Evolutionary conservation across 2,113 vertebrate species (phyloP).

Genomic region (Mixornis gularis): DNA sequence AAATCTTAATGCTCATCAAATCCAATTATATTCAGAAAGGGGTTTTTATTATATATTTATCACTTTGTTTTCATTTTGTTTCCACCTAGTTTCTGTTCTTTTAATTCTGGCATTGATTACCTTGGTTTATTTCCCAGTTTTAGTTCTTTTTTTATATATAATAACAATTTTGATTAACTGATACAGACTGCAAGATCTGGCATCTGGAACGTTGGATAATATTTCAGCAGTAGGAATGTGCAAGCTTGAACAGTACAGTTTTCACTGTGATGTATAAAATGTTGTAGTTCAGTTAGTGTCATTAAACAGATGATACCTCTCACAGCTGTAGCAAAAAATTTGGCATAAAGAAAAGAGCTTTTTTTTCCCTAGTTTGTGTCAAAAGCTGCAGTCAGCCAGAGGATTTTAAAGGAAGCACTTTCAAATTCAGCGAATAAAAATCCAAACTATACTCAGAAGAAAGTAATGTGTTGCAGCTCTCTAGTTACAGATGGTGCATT

Average conservation of each 20-base stretch:
- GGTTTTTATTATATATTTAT: not conserved
- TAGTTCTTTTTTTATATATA: not conserved
- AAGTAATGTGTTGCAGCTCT: not conserved
- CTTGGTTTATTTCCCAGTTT: not conserved
- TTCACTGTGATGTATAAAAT: not conserved
- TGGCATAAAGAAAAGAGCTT: not conserved
- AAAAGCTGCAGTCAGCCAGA: not conserved
- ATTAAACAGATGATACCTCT: not conserved
- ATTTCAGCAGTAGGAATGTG: not conserved
- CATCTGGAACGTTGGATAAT: not conserved
- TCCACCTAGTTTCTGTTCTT: not conserved
- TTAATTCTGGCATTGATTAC: not conserved
- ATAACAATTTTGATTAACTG: not conserved
- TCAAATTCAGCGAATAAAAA: not conserved
- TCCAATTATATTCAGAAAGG: fast-evolving
- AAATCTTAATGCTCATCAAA: not conserved
- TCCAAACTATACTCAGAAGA: not conserved
- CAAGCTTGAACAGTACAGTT: not conserved
- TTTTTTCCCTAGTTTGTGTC: not conserved
- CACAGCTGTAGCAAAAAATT: not conserved
- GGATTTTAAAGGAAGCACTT: not conserved
- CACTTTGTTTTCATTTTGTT: not conserved
- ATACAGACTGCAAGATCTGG: not conserved
- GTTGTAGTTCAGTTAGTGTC: not conserved
- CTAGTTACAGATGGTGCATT: not conserved